Evolutionary conservation across 2,113 vertebrate genomes (phyloP).

Genomic region (Macquaria ambigua): DNA sequence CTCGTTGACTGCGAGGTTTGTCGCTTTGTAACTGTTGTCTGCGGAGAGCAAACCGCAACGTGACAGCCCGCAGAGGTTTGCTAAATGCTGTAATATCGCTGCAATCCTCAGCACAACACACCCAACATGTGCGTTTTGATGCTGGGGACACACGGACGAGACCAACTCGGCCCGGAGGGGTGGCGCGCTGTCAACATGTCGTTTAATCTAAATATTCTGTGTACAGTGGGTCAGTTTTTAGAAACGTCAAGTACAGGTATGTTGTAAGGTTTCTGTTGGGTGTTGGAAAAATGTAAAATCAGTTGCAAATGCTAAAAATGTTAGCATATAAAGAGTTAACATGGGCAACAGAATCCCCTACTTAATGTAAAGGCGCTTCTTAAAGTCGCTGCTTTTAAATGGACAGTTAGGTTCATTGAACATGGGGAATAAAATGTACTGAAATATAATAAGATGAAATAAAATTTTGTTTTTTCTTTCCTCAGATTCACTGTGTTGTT

Average conservation of each 20-base stretch:
- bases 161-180: conserved; percentile 40
- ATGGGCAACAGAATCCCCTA: not conserved
- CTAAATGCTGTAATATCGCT: not conserved
- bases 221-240: not conserved
- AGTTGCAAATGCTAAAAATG: not conserved
- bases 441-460: not conserved
- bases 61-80: not conserved
- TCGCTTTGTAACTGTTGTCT: not conserved
- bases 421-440: not conserved
- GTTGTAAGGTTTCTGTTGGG: accelerated
- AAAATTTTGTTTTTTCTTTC: no score
- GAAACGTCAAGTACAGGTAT: accelerated
- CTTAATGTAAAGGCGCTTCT: not conserved
- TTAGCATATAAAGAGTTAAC: not conserved
- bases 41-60: accelerated
- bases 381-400: not conserved
- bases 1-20: not conserved
- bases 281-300: not conserved
- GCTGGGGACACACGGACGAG: conserved; percentile 40
- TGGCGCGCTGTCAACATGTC: accelerated
- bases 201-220: not conserved
- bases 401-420: not conserved
- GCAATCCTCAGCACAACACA: conserved; percentile 53
- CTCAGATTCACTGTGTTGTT: no score
- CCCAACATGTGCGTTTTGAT: conserved; percentile 58